Base-by-base conservation (phyloP, 2,888 invertebrate species). In the Drosophila barbarae region DNA sequence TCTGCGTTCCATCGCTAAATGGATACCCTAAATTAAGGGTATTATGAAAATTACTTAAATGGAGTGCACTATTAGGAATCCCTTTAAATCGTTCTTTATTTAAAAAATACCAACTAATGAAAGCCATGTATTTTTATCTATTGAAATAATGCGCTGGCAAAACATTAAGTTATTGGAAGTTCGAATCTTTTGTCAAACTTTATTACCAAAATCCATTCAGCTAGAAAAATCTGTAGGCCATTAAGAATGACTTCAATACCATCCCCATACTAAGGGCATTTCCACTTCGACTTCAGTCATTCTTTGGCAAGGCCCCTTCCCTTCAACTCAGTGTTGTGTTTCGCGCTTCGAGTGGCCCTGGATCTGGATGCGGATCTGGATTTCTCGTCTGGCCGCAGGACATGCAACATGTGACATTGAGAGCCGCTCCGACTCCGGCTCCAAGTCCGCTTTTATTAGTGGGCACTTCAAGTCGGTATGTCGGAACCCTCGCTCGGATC, bases 371-470 rank as follows among this genome's bases (percentile, higher is more conserved):
- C 30, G 46, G 46, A 46, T 46, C 46, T 47, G 46, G 71, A 73
- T 52, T 57, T 35, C 34, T 36, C 61, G 61, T 36, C 42, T 64
- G 59, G 56, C 69, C 53, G 77, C 76, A 76, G 83, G 74, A 84
- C 74, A 69, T 73, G 86, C 86, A 84, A 84, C 85, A 80, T 75
- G 75, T 79, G 86, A 85, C 85, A 86, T 85, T 81, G 83, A 84
- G 73, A 79, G 77, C 84, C 52, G 36, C 21, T 21, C 42, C 28
- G 36, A 3, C 42, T 15, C 18, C 42, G 28, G 41, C 52, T 52
- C 34, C 46, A 50, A 12, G 57, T 30, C 23, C 30, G 55, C 55
- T 56, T 44, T 54, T 51, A 28, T 55, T 55, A 55, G 55, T 51
- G 39, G 26, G 5, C 55, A 32, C 59, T 59, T 30, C 2, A 58